These are phyloP conservation scores for Bovichtus diacanthus DNA, from an alignment of 2,797 vertebrate species.

Conservation along the genomic window DNA sequence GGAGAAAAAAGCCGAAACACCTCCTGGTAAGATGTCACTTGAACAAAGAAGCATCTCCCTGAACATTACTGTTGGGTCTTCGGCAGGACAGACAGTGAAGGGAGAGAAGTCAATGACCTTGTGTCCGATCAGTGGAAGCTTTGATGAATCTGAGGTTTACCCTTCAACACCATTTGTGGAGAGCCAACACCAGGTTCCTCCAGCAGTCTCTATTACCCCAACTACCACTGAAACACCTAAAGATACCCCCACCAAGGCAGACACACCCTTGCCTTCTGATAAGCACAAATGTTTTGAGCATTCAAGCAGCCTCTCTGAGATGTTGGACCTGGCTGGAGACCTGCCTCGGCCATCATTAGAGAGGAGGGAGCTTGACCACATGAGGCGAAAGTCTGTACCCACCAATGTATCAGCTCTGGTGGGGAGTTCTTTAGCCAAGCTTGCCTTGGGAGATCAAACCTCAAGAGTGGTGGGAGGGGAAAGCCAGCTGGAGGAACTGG, in stretches of 20 bases:
- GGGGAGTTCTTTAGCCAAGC: conserved; percentile 70
- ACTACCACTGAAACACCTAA: conserved; percentile 26
- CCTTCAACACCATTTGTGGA: conserved; percentile 46
- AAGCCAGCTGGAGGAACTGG: conserved; percentile 87
- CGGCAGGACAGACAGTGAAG: neutral
- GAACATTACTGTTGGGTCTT: conserved; percentile 48
- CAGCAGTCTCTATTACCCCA: conserved; percentile 55
- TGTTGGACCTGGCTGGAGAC: conserved; percentile 91
- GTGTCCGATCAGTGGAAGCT: conserved; percentile 59
- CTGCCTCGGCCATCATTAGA: conserved; percentile 85
- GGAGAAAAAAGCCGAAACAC: neutral
- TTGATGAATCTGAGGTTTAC: conserved; percentile 53
- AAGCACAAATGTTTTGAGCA: conserved; percentile 46
- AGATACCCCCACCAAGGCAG: conserved; percentile 13
- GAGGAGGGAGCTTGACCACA: conserved; percentile 82
- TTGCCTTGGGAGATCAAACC: conserved; percentile 61
- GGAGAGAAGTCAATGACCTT: conserved; percentile 38
- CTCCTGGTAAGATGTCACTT: conserved; percentile 32
- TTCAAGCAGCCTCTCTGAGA: conserved; percentile 88
- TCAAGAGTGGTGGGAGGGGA: conserved; percentile 72
- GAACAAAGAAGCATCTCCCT: conserved; percentile 68
- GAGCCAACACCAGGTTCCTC: conserved; percentile 33
- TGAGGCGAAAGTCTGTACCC: conserved; percentile 85
- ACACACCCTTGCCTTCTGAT: conserved; percentile 26
- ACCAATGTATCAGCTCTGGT: conserved; percentile 77